These are phyloP conservation scores for Platyscapa corneri DNA, from an alignment of 1,140 invertebrate genomes.

Conservation along the genomic window DNA sequence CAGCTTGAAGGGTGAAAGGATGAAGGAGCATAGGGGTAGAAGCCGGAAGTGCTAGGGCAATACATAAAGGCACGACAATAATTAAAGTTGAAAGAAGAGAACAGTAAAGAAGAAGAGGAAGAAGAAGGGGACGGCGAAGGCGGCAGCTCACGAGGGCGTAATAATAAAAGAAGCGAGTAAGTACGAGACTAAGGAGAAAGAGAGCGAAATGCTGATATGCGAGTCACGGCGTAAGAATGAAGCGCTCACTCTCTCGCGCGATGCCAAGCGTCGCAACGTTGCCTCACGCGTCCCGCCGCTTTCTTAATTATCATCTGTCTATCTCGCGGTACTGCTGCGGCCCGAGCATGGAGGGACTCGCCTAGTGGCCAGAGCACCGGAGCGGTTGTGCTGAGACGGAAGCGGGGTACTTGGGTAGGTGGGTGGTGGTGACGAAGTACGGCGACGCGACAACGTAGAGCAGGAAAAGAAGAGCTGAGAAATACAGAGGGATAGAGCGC, in stretches of 20 bases:
- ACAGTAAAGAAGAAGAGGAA: conserved; percentile 9
- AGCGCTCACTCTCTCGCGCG: conserved; percentile 52
- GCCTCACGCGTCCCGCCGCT: conserved; percentile 67
- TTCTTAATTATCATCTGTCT: conserved; percentile 76
- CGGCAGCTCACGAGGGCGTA: conserved; percentile 50
- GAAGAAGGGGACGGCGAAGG: not conserved
- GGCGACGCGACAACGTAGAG: conserved; percentile 18
- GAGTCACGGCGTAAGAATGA: conserved; percentile 62
- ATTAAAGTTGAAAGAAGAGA: conserved; percentile 50
- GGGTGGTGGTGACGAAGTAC: conserved; percentile 23
- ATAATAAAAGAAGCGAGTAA: conserved; percentile 54
- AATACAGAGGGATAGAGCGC: conserved; percentile 45
- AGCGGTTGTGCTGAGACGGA: conserved; percentile 40
- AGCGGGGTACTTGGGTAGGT: conserved; percentile 47
- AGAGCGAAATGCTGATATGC: conserved; percentile 51
- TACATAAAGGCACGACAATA: conserved; percentile 52
- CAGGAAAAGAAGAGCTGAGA: conserved; percentile 41
- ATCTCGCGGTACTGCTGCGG: conserved; percentile 66
- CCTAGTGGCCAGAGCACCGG: not conserved
- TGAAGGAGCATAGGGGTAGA: not conserved
- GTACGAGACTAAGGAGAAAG: not conserved
- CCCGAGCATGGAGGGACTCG: not conserved
- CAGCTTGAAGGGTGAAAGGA: not conserved
- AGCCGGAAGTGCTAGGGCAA: conserved; percentile 32
- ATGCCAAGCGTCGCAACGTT: conserved; percentile 63